Conservation (phyloP, 2,113 vertebrate genomes). For the Dasyornis broadbenti region DNA sequence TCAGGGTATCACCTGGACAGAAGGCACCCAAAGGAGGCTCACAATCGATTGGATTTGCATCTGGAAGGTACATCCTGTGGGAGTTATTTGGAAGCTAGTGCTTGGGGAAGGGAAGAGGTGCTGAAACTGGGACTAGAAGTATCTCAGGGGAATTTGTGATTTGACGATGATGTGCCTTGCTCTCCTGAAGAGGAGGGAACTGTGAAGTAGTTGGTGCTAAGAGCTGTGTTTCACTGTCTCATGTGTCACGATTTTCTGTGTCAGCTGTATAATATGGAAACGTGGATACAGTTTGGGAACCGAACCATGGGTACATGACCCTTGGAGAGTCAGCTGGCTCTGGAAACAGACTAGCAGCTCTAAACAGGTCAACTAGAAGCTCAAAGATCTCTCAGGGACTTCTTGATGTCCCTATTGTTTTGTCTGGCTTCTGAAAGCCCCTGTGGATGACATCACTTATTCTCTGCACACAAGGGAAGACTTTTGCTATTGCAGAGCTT, state of each 20-base stretch:
- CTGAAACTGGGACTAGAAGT: not conserved
- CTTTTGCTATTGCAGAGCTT: not conserved
- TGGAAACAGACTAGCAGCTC: not conserved
- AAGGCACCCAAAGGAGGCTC: not conserved
- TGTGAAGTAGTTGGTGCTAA: not conserved
- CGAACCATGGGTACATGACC: accelerated
- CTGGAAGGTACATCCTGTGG: not conserved
- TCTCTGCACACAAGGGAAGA: not conserved
- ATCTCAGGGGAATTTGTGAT: not conserved
- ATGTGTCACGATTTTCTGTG: not conserved
- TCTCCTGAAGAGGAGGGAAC: not conserved
- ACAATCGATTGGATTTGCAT: not conserved
- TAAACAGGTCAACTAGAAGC: not conserved
- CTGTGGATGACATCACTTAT: not conserved
- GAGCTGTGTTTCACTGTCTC: not conserved
- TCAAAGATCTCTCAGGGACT: not conserved
- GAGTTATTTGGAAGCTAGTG: not conserved
- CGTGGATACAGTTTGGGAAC: not conserved
- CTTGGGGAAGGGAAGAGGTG: not conserved
- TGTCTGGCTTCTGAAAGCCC: not conserved
- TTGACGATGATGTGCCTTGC: not conserved
- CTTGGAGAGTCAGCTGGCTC: not conserved
- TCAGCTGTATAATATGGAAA: not conserved
- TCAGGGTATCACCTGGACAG: not conserved
- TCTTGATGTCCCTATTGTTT: not conserved